These are phyloP conservation scores for Antechinus stuartii DNA, from an alignment of 2,113 vertebrate species.

Conservation along the genomic window DNA sequence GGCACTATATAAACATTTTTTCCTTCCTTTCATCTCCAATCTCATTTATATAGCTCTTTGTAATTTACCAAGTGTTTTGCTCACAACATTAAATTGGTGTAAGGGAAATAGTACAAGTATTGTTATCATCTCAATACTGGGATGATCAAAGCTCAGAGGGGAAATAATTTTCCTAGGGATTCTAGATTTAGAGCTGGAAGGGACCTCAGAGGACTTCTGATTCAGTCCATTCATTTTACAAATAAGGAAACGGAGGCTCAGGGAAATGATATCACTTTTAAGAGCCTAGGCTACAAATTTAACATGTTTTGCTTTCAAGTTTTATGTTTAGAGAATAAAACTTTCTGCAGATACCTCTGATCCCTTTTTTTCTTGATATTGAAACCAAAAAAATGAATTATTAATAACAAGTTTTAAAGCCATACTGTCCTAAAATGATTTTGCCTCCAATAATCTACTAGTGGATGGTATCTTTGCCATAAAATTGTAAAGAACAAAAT, in stretches of 20 bases:
- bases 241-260: neutral
- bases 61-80: neutral
- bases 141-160: neutral
- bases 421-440: neutral
- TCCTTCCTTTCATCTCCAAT: neutral
- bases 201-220: neutral
- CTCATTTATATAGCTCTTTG: neutral
- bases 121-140: neutral
- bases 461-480: neutral
- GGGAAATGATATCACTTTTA: neutral
- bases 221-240: neutral
- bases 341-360: neutral
- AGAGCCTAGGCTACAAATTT: neutral
- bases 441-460: neutral
- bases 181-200: neutral
- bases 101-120: neutral
- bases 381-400: neutral
- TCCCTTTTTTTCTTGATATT: neutral
- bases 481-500: constrained; percentile 41
- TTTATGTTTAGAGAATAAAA: neutral
- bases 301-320: neutral
- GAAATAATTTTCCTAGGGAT: neutral
- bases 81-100: neutral
- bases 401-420: neutral
- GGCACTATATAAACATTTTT: neutral